Evolutionary conservation across 2,113 vertebrate genomes (phyloP).

Genomic region (Corythornis madagascariensis): DNA sequence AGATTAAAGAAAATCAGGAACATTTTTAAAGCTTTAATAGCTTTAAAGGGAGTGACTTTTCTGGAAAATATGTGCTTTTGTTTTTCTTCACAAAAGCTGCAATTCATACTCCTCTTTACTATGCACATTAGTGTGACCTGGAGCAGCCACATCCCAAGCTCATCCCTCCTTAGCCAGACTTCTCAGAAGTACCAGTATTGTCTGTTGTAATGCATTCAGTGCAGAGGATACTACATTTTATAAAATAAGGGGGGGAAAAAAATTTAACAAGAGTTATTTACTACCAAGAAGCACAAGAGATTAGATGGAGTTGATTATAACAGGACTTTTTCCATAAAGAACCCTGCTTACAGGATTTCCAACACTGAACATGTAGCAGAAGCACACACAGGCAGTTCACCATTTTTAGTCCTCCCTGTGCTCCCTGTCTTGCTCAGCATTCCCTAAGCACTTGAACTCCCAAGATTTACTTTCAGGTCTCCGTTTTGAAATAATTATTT

Average conservation of each 20-base stretch:
- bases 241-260: not conserved
- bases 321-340: not conserved
- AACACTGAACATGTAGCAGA: not conserved
- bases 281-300: not conserved
- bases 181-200: not conserved
- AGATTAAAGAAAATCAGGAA: not conserved
- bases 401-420: accelerated
- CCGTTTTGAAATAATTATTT: not conserved
- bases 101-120: not conserved
- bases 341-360: not conserved
- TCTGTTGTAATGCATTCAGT: not conserved
- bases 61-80: not conserved
- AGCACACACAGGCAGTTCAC: not conserved
- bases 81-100: not conserved
- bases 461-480: not conserved
- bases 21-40: not conserved
- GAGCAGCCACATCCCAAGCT: not conserved
- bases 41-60: not conserved
- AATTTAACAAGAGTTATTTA: not conserved
- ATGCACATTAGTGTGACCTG: not conserved
- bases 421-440: not conserved
- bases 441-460: not conserved
- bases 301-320: not conserved
- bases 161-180: not conserved
- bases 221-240: not conserved